These are phyloP conservation scores for Pardosa pseudoannulata DNA, from an alignment of 2,888 invertebrate species.

Conservation along the genomic window DNA sequence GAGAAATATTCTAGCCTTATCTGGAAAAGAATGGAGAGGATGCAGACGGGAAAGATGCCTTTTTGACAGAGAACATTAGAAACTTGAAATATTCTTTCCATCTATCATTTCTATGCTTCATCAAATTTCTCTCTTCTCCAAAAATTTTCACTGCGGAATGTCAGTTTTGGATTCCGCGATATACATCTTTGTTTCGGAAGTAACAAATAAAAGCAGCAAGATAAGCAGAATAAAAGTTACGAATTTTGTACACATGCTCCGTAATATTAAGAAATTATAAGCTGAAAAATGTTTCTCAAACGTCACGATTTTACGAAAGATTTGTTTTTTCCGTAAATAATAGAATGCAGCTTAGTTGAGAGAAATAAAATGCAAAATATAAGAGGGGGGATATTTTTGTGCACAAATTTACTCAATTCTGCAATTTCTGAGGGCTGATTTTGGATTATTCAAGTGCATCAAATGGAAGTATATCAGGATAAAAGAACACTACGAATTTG, in stretches of 20 bases:
- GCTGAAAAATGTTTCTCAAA: background rate
- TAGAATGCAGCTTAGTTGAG: background rate
- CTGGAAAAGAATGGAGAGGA: background rate
- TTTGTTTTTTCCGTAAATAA: background rate
- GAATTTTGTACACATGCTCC: background rate
- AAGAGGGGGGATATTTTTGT: background rate
- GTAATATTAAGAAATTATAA: background rate
- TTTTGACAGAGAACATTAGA: constrained; percentile 4
- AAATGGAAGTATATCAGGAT: too few species aligned
- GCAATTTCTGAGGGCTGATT: background rate
- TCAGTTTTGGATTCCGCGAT: background rate
- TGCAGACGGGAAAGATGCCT: background rate
- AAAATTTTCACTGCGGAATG: background rate
- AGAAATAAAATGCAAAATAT: background rate
- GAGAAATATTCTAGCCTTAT: background rate
- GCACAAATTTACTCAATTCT: background rate
- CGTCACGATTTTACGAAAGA: background rate
- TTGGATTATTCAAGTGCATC: background rate
- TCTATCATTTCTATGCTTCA: constrained; percentile 3
- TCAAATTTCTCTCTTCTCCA: background rate
- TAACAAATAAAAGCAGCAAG: background rate
- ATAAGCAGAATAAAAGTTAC: background rate
- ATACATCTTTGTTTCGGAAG: background rate
- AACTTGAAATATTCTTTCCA: background rate
- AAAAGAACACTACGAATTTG: too few species aligned